These are phyloP conservation scores for Esox lucius DNA, from an alignment of 2,797 vertebrate genomes.

Conservation along the genomic window DNA sequence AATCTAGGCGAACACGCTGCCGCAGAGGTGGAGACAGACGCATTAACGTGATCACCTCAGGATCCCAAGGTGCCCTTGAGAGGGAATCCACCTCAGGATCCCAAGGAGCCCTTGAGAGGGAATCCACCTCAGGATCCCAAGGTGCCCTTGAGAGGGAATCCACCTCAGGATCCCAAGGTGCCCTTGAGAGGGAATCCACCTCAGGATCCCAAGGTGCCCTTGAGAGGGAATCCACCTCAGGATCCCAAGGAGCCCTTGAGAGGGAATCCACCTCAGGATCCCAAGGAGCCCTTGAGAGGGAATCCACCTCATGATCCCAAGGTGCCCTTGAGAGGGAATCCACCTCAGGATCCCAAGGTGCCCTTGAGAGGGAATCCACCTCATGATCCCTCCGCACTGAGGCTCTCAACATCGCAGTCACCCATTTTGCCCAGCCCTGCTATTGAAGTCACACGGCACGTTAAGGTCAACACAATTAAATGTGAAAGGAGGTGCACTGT, in stretches of 20 bases:
- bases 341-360: neutral
- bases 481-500: neutral
- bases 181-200: neutral
- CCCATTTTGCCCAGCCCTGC: no score
- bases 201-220: no score
- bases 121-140: neutral
- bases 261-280: neutral
- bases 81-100: neutral
- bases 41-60: neutral
- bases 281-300: neutral
- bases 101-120: no score
- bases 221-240: neutral
- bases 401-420: neutral
- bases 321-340: no score
- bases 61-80: neutral
- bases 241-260: neutral
- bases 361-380: neutral
- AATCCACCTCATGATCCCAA: neutral
- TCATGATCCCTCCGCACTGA: neutral
- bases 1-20: slow-evolving; percentile 23
- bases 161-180: neutral
- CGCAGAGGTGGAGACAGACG: neutral
- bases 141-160: neutral
- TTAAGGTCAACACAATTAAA: neutral
- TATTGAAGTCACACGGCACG: neutral